Evolutionary conservation across 2,113 vertebrate species (phyloP), one percentile per base, ranked within the genome.

Genomic region (Mugil cephalus): DNA sequence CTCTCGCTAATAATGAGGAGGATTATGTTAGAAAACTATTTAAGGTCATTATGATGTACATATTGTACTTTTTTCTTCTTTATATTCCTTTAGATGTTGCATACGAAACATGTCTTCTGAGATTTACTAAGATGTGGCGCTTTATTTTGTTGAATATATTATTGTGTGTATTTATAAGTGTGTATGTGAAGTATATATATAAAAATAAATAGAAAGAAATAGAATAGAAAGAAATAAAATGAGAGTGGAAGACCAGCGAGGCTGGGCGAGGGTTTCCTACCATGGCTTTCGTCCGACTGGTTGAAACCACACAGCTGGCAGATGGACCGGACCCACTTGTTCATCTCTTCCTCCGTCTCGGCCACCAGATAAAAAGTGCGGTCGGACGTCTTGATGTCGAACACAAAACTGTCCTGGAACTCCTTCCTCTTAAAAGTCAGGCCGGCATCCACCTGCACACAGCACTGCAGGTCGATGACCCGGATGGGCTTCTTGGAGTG

Each of bases 231-330:
- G 8, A 50, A 38, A 39, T 40, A 21, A n/a, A n/a, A n/a, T n/a
- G n/a, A n/a, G n/a, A n/a, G 17, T 18, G n/a, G 17, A 1, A 17
- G 50, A 50, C 34, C 34, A 65, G 14, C 9, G 0, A 68, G 14
- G 12, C 63, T 2, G 43, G 59, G 9, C 42, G 46, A 58, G 15
- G 13, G 8, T 8, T 21, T 15, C 83, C 34, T 96, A 99, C 98
- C 98, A 79, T 96, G 82, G 82, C 92, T 95, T 75, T 99, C 96
- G 43, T 99, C 97, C 0, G 97, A 97, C 86, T 99, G 98, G 91
- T 99, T 99, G 94, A 99, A 99, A 59, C 98, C 98, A 19, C 98
- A 99, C 74, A 99, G 97, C 89, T 99, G 97, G 85, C 98, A 99
- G 91, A 99, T 99, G 82, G 96, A 95, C 79, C 96, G 96, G 30